phyloP scores from a whole-genome alignment of 2,797 vertebrate species.

The Melanogrammus aeglefinus region DNA sequence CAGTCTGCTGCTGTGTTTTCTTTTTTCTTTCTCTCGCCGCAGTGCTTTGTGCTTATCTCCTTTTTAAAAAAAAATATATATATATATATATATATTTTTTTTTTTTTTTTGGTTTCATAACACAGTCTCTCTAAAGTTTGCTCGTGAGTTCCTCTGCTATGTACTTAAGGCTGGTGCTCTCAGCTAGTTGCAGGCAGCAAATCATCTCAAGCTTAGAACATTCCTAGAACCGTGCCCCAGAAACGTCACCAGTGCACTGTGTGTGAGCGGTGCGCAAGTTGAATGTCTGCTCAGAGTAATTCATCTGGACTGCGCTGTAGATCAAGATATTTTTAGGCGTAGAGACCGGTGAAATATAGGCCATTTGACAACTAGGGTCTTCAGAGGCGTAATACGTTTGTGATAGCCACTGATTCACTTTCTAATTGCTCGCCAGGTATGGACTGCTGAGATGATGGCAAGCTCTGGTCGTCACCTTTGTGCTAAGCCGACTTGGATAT shows the following conservation, averaged over 20 bases:
- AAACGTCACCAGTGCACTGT: constrained; percentile 60
- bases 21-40: constrained; percentile 23
- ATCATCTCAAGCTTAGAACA: constrained; percentile 39
- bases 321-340: constrained; percentile 34
- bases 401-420: constrained; percentile 26
- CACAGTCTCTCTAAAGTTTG: constrained; percentile 27
- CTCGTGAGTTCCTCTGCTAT: constrained; percentile 22
- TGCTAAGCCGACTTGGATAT: too few species aligned
- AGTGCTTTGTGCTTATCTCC: background rate
- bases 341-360: constrained; percentile 50
- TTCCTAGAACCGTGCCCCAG: constrained; percentile 54
- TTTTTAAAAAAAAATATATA: too few species aligned
- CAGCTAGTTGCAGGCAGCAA: constrained; percentile 36
- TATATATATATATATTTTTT: constrained; percentile 7
- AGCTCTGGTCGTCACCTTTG: background rate
- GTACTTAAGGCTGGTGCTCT: constrained; percentile 10
- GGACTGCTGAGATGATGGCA: background rate
- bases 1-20: constrained; percentile 12
- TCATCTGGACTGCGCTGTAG: constrained; percentile 25
- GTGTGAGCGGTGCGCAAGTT: constrained; percentile 20
- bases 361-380: constrained; percentile 45
- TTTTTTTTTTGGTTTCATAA: constrained; percentile 36
- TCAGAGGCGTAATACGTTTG: constrained; percentile 34
- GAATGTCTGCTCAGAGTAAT: constrained; percentile 10
- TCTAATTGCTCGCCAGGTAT: background rate